Base-by-base conservation (phyloP, 2,113 vertebrate species). In the Pollimyrus isidori region DNA sequence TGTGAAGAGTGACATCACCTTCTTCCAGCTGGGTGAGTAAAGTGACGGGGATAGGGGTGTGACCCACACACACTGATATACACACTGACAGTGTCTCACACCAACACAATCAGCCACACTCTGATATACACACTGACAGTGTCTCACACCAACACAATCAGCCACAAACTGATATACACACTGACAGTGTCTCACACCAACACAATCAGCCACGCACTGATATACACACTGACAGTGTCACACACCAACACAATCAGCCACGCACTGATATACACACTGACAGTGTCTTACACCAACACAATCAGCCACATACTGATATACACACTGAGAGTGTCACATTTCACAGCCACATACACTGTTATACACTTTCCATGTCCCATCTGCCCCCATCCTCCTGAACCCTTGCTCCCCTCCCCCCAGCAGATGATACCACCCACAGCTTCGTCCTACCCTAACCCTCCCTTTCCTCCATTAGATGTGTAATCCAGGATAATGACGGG, bases 11-110 rank as follows among this genome's bases (percentile, higher is more conserved):
- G 96, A 97, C 65, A 96, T 96, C 1, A 97, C 97, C 46, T 98
- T 97, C 93, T 98, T 99, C 93, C 97, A 98, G 53, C 91, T 99
- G 91, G 98, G 98, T 99, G 91, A 96, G 96, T 48, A 10, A 7
- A 39, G 10, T 26, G 45, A 17, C 53, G 19, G 48, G 62, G 46
- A 76, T 6, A 39, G 48, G 7, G 42, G 17, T 46, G 73, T 52
- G 10, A 82, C 15, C 65, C 48, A 30, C 69, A 65, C 45, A 42
- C 17, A 89, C 88, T 52, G 62, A 89, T 45, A 52, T 42, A 85
- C 7, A 52, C 84, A 86, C 84, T n/a, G 46, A 52, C 46, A 86
- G 65, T 4, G 26, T 30, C 26, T 30, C 65, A 15, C n/a, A 69
- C 0, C 26, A 69, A 30, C 65, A 30, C 65, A 30, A 19, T 69